Percentiles rank a stretch among this genome's conserved stretches.
phyloP scores from a whole-genome alignment of 1,140 invertebrate species.

The Acyrthosiphon pisum region DNA sequence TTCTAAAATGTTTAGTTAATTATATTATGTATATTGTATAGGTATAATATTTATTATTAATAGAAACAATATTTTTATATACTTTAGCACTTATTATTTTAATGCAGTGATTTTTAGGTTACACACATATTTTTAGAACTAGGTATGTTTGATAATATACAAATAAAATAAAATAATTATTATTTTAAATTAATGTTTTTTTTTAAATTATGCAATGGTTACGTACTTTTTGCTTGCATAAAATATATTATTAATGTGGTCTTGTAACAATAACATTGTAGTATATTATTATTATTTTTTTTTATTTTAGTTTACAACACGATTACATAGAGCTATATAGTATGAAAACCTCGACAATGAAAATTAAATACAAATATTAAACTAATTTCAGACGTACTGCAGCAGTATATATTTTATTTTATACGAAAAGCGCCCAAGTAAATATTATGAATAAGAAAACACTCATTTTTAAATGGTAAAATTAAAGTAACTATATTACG shows the following conservation, averaged over 20 bases:
- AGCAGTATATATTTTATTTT: neutral
- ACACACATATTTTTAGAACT: no score
- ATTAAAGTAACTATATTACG: neutral
- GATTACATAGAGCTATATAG: neutral
- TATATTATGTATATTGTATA: neutral
- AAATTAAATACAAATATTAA: constrained; percentile 4
- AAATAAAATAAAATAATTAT: neutral
- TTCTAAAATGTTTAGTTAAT: neutral
- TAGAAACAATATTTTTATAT: no score
- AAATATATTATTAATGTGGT: neutral
- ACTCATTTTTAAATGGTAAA: neutral
- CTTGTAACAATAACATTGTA: neutral
- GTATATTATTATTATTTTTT: neutral
- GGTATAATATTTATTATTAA: neutral
- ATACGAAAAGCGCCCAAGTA: neutral
- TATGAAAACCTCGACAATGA: neutral
- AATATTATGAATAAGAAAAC: constrained; percentile 3
- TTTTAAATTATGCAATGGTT: neutral
- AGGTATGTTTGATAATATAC: neutral
- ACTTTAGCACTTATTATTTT: neutral
- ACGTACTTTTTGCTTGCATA: neutral
- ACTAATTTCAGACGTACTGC: neutral
- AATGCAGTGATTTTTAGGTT: neutral
- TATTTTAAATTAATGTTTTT: neutral
- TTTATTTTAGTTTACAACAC: neutral